Percentiles rank a stretch among this genome's conserved stretches.
Evolutionary conservation across 2,113 vertebrate genomes (phyloP).

Genomic region (Phrynocephalus versicolor): DNA sequence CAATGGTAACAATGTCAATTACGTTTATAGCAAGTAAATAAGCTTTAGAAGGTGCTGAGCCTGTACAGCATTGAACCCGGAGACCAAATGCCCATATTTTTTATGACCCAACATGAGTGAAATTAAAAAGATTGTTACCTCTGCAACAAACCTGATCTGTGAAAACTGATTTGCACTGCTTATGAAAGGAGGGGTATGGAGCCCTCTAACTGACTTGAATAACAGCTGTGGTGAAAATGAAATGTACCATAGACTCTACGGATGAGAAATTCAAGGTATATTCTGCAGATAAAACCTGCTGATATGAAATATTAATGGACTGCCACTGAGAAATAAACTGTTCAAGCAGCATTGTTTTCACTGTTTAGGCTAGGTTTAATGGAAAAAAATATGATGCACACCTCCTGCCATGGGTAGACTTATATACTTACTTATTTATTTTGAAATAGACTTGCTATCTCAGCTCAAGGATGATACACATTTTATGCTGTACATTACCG

Average conservation of each 20-base stretch:
- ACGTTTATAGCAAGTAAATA: not conserved
- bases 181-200: not conserved
- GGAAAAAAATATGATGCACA: not conserved
- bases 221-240: not conserved
- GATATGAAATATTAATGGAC: not conserved
- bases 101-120: not conserved
- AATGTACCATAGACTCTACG: not conserved
- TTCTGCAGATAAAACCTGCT: not conserved
- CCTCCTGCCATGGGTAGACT: not conserved
- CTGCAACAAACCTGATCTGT: not conserved
- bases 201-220: not conserved
- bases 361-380: not conserved
- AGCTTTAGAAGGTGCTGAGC: not conserved
- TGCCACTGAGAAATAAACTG: not conserved
- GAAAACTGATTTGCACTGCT: not conserved
- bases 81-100: not conserved
- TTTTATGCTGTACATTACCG: not conserved
- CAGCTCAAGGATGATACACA: not conserved
- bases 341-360: conserved; percentile 1
- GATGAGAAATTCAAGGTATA: not conserved
- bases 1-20: not conserved
- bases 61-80: not conserved
- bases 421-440: not conserved
- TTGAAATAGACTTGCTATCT: not conserved
- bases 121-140: not conserved